Conservation (phyloP, 2,797 vertebrate species). For the Eidolon dupreanum region DNA sequence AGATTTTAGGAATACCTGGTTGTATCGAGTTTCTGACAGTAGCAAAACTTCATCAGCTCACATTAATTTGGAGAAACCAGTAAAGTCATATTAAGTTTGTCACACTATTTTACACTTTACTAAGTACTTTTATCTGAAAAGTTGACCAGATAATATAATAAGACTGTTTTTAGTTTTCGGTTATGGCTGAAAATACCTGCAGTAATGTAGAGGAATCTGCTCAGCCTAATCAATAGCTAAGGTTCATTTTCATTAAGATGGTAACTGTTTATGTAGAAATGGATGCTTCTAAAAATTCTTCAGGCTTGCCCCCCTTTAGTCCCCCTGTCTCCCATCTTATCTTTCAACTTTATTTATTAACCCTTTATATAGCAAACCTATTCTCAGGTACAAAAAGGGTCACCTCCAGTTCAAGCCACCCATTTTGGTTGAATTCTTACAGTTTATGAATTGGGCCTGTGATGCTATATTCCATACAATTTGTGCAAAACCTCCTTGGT, state of each 20-base stretch:
- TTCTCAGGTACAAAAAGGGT: background rate
- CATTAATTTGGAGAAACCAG: background rate
- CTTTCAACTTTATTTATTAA: background rate
- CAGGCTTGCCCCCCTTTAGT: background rate
- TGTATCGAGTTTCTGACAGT: conserved; percentile 2
- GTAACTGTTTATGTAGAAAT: background rate
- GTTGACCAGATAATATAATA: background rate
- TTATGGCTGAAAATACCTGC: background rate
- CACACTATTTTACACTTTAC: background rate
- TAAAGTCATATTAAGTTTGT: background rate
- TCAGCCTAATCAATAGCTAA: background rate
- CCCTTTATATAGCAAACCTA: background rate
- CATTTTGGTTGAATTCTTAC: background rate
- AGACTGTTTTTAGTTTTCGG: background rate
- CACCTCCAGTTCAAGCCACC: background rate
- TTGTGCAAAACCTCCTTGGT: background rate
- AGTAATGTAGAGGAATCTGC: background rate
- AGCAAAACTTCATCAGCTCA: background rate
- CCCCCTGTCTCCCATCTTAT: fast-evolving
- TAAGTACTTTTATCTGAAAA: background rate
- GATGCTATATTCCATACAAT: background rate
- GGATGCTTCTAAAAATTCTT: background rate
- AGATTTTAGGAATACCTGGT: background rate
- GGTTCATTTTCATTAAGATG: background rate
- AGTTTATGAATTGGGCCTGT: background rate